Base-by-base conservation (phyloP, 2,113 vertebrate species). In the Lucifuga dentata region DNA sequence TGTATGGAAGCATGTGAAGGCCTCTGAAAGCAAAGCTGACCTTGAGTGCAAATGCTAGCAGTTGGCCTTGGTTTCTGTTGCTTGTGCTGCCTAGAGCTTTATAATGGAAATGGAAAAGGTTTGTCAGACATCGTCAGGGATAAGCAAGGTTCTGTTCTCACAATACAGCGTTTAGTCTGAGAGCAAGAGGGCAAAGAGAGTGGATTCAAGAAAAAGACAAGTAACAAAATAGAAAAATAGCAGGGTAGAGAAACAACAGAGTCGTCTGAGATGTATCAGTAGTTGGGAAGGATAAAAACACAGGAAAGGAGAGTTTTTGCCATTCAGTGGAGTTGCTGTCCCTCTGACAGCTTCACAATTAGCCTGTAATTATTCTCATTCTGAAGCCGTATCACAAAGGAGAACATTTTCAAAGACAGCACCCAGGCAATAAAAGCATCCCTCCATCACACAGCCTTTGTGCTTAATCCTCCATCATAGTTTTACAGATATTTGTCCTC, bases 261-360 rank as follows among this genome's bases (percentile, higher is more conserved):
- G 5, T 45, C 13, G 40, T 46, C 13, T 26, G 1, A 67, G 15
- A 51, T 61, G n/a, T 4, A 40, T 0, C 16, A 38, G 17, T 56
- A 55, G 33, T 40, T 2, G 46, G 23, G 26, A 33, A 33, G 11
- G 5, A 26, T 15, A 44, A n/a, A 33, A 51, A 17, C 9, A 35
- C 12, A 35, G 36, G 26, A 29, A 29, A 5, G 26, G 49, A n/a
- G 26, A 36, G 16, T 2, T 11, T 12, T 36, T 44, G 16, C 7
- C 43, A 85, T 88, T 86, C 83, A 86, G 46, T 91, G 74, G 21
- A 81, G 78, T 80, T 84, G 76, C 68, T 78, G 72, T 52, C 45
- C 33, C 3, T 26, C 65, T 57, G 45, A 75, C 75, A 41, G 73
- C 50, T 73, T 69, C 57, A 63, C 64, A 86, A 82, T 90, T 82